Conservation (phyloP, 2,797 vertebrate genomes). For the Galaxias olidus region DNA sequence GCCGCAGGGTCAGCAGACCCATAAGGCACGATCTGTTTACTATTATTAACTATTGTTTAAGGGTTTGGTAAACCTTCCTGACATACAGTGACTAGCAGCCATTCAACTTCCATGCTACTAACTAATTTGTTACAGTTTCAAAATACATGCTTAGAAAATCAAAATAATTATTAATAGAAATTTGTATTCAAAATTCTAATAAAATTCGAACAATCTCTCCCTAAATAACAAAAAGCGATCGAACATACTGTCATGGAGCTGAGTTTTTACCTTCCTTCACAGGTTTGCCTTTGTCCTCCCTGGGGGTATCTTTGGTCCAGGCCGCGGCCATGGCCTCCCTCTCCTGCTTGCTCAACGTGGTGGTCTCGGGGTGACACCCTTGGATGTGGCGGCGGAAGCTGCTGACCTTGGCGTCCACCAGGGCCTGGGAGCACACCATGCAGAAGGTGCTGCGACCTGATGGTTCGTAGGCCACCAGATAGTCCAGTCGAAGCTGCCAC, state of each 20-base stretch:
- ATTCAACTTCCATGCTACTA: no score
- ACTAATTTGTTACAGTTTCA: no score
- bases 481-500: slow-evolving; percentile 85
- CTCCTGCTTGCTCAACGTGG: slow-evolving; percentile 72
- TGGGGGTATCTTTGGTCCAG: slow-evolving; percentile 80
- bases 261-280: slow-evolving; percentile 58
- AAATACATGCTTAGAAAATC: no score
- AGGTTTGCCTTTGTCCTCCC: slow-evolving; percentile 35
- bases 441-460: slow-evolving; percentile 81
- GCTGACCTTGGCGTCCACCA: slow-evolving; percentile 83
- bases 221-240: no score
- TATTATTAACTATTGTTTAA: no score
- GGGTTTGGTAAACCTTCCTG: no score
- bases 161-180: no score
- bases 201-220: no score
- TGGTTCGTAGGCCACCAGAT: slow-evolving; percentile 86
- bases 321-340: slow-evolving; percentile 82
- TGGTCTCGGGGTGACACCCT: slow-evolving; percentile 84
- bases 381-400: slow-evolving; percentile 87
- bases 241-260: neutral
- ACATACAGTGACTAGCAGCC: no score
- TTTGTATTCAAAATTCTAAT: no score
- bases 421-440: slow-evolving; percentile 86
- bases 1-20: no score
- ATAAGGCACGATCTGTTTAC: no score